These are phyloP conservation scores for Xylota segnis DNA, from an alignment of 2,888 invertebrate species.

Conservation along the genomic window DNA sequence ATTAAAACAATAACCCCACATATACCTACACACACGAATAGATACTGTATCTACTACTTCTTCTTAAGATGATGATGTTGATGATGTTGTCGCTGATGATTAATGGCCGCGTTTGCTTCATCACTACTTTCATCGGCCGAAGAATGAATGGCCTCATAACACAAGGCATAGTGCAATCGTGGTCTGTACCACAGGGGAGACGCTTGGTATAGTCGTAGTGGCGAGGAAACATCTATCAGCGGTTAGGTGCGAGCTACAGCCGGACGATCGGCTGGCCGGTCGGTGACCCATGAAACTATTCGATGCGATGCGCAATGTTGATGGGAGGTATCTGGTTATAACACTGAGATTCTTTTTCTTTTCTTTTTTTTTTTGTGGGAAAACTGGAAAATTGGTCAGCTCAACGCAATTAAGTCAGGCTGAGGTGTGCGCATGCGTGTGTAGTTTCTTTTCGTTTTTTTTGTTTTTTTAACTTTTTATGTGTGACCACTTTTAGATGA, in stretches of 20 bases:
- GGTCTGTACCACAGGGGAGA: not conserved
- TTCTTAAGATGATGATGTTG: conserved; percentile 24
- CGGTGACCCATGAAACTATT: conserved; percentile 50
- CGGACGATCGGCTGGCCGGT: conserved; percentile 40
- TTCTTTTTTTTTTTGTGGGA: conserved; percentile 21
- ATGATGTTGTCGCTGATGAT: conserved; percentile 62
- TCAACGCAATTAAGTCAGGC: conserved; percentile 37
- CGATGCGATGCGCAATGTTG: conserved; percentile 6
- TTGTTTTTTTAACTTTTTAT: not conserved
- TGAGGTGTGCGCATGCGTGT: conserved; percentile 51
- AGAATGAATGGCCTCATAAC: conserved; percentile 28
- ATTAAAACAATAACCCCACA: conserved; percentile 55
- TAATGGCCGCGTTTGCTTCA: conserved; percentile 56
- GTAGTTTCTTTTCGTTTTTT: not conserved
- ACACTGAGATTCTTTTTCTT: not conserved
- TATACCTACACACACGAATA: conserved; percentile 3
- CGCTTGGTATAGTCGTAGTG: not conserved
- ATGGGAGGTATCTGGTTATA: conserved; percentile 1
- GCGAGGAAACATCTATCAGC: conserved; percentile 25
- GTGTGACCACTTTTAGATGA: conserved; percentile 7
- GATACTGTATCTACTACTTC: conserved; percentile 7
- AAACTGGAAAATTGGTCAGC: conserved; percentile 57
- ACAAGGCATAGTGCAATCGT: not conserved
- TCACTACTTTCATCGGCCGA: conserved; percentile 49
- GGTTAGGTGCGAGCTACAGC: conserved; percentile 22